Conservation (phyloP, 2,113 vertebrate species). For the Cheilinus undulatus region DNA sequence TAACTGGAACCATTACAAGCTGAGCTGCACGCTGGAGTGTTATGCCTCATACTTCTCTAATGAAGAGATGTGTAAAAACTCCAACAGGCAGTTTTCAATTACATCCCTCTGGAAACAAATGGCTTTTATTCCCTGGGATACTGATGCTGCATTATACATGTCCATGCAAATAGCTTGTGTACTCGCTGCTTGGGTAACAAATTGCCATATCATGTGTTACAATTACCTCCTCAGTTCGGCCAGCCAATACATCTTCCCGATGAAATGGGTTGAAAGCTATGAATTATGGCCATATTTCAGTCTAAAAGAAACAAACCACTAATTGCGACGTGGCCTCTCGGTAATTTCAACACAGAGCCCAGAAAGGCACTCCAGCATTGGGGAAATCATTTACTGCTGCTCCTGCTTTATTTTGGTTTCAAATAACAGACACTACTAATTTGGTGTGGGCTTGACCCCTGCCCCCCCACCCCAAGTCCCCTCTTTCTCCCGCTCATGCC, state of each 20-base stretch:
- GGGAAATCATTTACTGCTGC: conserved; percentile 89
- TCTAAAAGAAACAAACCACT: conserved; percentile 88
- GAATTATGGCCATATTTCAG: conserved; percentile 88
- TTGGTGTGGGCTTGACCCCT: conserved; percentile 89
- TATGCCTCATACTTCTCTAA: conserved; percentile 63
- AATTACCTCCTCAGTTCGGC: conserved; percentile 82
- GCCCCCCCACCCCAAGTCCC: conserved; percentile 73
- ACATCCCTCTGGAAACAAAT: conserved; percentile 74
- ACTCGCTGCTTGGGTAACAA: conserved; percentile 82
- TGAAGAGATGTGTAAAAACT: conserved; percentile 71
- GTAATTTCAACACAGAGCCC: conserved; percentile 83
- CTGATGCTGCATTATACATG: conserved; percentile 57
- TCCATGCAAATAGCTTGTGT: conserved; percentile 82
- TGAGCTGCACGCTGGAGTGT: conserved; percentile 36
- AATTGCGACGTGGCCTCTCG: conserved; percentile 86
- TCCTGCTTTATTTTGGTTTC: conserved; percentile 93
- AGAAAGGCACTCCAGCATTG: conserved; percentile 80
- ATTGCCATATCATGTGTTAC: conserved; percentile 87
- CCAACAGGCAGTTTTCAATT: conserved; percentile 72
- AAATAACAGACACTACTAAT: conserved; percentile 93
- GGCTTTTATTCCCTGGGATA: conserved; percentile 59
- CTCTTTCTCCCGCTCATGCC: conserved; percentile 35
- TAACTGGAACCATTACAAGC: conserved; percentile 71
- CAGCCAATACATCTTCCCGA: conserved; percentile 84
- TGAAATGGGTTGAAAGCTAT: conserved; percentile 85